phyloP scores from a whole-genome alignment of 1,140 invertebrate genomes.

The Neodiprion pinetum region DNA sequence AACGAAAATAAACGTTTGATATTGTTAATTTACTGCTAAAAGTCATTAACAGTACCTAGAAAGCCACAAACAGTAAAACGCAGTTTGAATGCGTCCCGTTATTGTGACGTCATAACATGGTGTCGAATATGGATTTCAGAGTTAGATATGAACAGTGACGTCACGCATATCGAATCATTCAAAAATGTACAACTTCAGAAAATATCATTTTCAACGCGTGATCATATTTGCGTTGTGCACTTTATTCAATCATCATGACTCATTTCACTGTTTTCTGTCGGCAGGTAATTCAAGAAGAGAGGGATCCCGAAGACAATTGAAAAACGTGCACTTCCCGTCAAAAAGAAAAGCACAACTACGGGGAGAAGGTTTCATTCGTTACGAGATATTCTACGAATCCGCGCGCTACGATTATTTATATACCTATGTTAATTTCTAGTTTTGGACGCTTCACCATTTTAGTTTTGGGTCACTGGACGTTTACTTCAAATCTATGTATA shows the following conservation, averaged over 20 bases:
- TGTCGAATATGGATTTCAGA: background rate
- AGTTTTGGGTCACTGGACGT: too few species aligned
- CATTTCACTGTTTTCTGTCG: conserved; percentile 8
- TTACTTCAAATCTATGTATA: too few species aligned
- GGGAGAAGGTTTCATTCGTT: background rate
- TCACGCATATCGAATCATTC: background rate
- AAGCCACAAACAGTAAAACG: too few species aligned
- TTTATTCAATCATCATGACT: background rate
- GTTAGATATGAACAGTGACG: background rate
- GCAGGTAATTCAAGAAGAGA: conserved; percentile 56
- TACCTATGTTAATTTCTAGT: background rate
- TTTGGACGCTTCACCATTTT: too few species aligned
- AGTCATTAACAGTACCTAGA: too few species aligned
- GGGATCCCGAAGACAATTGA: conserved; percentile 59
- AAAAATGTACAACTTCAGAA: background rate
- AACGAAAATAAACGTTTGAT: conserved; percentile 20
- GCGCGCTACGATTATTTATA: background rate
- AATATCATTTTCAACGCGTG: conserved; percentile 3
- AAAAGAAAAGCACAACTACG: background rate
- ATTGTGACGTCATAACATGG: background rate
- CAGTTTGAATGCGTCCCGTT: background rate
- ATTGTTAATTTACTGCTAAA: background rate
- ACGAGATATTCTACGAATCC: background rate
- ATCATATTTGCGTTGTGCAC: background rate
- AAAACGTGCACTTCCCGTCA: conserved; percentile 1